These are phyloP conservation scores for Pachydiplax longipennis DNA, from an alignment of 2,888 invertebrate species.

Conservation along the genomic window DNA sequence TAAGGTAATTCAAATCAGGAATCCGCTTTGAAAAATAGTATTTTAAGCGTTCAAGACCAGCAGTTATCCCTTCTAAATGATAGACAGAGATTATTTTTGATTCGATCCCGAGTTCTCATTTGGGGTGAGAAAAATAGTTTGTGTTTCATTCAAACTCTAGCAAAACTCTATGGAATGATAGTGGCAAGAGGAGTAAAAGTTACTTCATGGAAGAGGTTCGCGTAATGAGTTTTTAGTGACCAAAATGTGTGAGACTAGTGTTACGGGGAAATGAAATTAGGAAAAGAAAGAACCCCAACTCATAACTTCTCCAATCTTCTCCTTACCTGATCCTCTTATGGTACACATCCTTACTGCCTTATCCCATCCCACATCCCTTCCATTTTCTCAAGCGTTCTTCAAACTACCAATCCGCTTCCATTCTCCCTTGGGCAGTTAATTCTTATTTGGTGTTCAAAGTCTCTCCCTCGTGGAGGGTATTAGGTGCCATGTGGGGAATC, in stretches of 20 bases:
- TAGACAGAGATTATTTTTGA: background rate
- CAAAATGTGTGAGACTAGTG: background rate
- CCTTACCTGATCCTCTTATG: background rate
- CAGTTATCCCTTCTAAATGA: background rate
- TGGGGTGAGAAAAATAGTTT: background rate
- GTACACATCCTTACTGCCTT: background rate
- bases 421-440: too few relatives aligned
- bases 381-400: background rate
- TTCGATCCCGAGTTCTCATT: background rate
- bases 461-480: background rate
- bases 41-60: too few relatives aligned
- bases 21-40: too few relatives aligned
- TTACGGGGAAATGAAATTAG: background rate
- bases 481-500: conserved; percentile 40
- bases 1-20: too few relatives aligned
- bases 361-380: background rate
- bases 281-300: background rate
- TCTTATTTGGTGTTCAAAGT: background rate
- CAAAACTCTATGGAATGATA: background rate
- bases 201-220: background rate
- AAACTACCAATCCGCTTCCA: background rate
- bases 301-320: background rate
- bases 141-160: background rate
- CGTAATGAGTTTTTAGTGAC: background rate
- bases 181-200: background rate